Base-by-base conservation (phyloP, 2,113 vertebrate genomes). In the Ophthalmolycus amberensis region DNA sequence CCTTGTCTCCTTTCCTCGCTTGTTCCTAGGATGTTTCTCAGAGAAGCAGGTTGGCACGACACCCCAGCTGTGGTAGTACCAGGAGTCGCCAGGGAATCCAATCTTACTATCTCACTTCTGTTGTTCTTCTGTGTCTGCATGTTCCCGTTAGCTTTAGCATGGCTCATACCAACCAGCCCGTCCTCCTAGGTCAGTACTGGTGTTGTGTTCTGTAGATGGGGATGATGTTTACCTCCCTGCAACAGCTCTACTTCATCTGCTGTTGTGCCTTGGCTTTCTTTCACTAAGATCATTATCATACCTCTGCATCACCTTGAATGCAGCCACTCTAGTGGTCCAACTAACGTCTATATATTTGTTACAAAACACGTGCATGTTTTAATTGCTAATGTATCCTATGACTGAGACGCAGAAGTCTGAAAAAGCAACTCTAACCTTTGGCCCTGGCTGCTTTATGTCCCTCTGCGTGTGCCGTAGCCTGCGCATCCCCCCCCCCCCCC, bases 11-110 rank as follows among this genome's bases (percentile, higher is more conserved):
- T 70, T 25, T 25, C 59, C 40, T 59, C 4, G 2, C 48, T 71
- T 27, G 54, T 77, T 54, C 75, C 71, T 62, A 85, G 82, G 79
- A 87, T 91, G 79, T 77, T 80, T 83, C 76, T 56, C 80, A 58
- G 63, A 70, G 48, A 56, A 58, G 37, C 25, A 56, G 40, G 85
- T 76, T 76, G 80, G 73, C 72, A 69, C 27, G 16, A 58, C 66
- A 25, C 6, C 65, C 59, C 79, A 42, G 77, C 63, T 82, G 72
- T 79, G 82, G 69, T 63, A 48, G 70, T 74, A 64, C 60, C 56
- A 64, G 77, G 70, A 40, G 29, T 71, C 83, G 82, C 85, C 84
- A 82, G 86, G 76, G 77, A 90, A 79, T 86, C 75, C 67, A n/a
- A 15, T 66, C 56, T 20, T 68, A n/a, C 22, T 5, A 38, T 27